Percentiles rank a stretch among this genome's conserved stretches.
Evolutionary conservation across 2,888 invertebrate genomes (phyloP).

Genomic region (Oeneis ivallda): DNA sequence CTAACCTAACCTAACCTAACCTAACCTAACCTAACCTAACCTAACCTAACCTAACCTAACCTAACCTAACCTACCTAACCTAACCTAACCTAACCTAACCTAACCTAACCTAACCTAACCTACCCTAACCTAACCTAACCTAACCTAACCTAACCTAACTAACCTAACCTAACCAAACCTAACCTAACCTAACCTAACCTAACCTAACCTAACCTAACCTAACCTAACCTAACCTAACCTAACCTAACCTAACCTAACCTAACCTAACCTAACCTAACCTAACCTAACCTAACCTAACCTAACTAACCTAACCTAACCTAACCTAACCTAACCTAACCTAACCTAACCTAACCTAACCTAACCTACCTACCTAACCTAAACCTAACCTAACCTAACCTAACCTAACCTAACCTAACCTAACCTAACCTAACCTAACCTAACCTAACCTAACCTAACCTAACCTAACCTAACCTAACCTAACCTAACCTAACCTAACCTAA

Average conservation of each 20-base stretch:
- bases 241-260: constrained; percentile 4
- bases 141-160: constrained; percentile 6
- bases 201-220: constrained; percentile 10
- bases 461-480: too few relatives aligned
- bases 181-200: constrained; percentile 10
- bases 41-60: constrained; percentile 27
- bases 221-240: constrained; percentile 10
- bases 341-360: constrained; percentile 7
- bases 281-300: constrained; percentile 1
- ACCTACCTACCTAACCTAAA: constrained; percentile 10
- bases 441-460: too few relatives aligned
- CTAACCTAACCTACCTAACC: neutral
- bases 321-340: constrained; percentile 7
- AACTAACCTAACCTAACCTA: neutral
- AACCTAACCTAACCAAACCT: constrained; percentile 7
- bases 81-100: neutral
- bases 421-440: too few relatives aligned
- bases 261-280: constrained; percentile 9
- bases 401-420: constrained; percentile 30
- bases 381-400: constrained; percentile 36
- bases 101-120: too few relatives aligned
- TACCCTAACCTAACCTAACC: constrained; percentile 7
- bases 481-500: too few relatives aligned
- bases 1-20: constrained; percentile 7
- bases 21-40: constrained; percentile 10